Evolutionary conservation across 2,888 invertebrate species (phyloP), one percentile per base, ranked within the genome.

Genomic region (Embidobia sp.): DNA sequence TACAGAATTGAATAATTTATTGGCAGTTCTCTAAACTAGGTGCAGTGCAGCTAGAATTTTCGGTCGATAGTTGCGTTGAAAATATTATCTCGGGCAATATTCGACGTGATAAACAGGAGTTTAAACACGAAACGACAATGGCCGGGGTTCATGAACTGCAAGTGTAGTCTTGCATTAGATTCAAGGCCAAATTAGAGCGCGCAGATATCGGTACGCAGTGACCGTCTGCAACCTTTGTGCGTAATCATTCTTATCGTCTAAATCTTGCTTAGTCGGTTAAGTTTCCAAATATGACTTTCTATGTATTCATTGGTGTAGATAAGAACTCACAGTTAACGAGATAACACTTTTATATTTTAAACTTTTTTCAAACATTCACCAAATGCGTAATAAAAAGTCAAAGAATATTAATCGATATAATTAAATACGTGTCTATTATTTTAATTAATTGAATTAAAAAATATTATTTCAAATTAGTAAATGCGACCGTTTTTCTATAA

Each of bases 161-260:
- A 75, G 72, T 79, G 76, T 77, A 80, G 80, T 81, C 84, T 82
- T 85, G 86, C 84, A 86, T 86, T 87, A 87, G 87, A 87, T 85
- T 85, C 86, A 87, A 87, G 87, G 87, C 81, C 85, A 84, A 87
- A 84, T 87, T 87, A 86, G 87, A 86, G 84, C 73, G 79, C 76
- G 63, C 73, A 70, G 77, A 78, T 67, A 76, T 69, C 44, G 55
- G 48, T 66, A 48, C 37, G 48, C 61, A 53, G 44, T 74, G 80
- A 66, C 78, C 59, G 77, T 42, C 73, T 61, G 73, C 74, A 80
- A 80, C 70, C 77, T 80, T 69, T 64, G 33, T 31, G 35, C 48
- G 61, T 69, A 57, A 70, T 59, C 57, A 42, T n/a, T 51, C 40
- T 55, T 72, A 72, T 72, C 46, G 33, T 61, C 75, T 75, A 75